Percentiles rank a stretch among this genome's conserved stretches.
Conservation (phyloP, 64 coral and sea anemone genomes). For the Orbicella faveolata region DNA sequence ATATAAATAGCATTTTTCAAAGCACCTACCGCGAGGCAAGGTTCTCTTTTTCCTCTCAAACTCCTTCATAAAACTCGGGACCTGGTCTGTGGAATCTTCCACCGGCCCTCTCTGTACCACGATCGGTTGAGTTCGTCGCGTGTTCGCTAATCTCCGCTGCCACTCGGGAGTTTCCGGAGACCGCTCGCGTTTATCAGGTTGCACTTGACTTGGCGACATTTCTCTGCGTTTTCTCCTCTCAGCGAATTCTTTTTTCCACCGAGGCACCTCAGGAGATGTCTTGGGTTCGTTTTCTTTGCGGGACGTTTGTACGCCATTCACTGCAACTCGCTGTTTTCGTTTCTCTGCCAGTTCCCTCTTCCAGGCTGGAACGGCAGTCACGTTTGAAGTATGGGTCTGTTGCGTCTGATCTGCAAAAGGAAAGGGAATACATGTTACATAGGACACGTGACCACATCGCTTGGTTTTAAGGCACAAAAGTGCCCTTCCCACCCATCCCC, state of each 20-base stretch:
- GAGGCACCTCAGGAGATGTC: no score
- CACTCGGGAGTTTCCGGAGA: conserved; percentile 12
- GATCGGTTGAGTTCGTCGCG: conserved; percentile 13
- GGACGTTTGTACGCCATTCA: not conserved
- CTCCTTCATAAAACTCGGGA: conserved; percentile 63
- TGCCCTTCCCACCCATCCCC: no score
- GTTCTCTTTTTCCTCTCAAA: conserved; percentile 60
- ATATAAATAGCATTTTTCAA: not conserved
- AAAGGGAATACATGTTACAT: not conserved
- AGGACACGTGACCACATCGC: no score
- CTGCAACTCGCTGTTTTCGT: conserved; percentile 6
- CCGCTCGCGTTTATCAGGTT: not conserved
- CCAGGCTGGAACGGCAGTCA: not conserved
- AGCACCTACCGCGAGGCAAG: conserved; percentile 25
- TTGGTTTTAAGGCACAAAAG: no score
- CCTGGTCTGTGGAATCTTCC: conserved; percentile 18
- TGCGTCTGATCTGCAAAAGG: not conserved
- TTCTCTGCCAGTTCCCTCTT: conserved; percentile 57
- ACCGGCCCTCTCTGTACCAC: not conserved
- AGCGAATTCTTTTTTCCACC: conserved; percentile 13
- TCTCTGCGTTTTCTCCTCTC: conserved; percentile 28
- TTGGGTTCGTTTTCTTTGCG: no score
- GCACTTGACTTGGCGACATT: not conserved
- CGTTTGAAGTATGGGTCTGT: not conserved
- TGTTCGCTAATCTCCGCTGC: not conserved